Conservation (phyloP, 2,113 vertebrate genomes). For the Coregonus clupeaformis region DNA sequence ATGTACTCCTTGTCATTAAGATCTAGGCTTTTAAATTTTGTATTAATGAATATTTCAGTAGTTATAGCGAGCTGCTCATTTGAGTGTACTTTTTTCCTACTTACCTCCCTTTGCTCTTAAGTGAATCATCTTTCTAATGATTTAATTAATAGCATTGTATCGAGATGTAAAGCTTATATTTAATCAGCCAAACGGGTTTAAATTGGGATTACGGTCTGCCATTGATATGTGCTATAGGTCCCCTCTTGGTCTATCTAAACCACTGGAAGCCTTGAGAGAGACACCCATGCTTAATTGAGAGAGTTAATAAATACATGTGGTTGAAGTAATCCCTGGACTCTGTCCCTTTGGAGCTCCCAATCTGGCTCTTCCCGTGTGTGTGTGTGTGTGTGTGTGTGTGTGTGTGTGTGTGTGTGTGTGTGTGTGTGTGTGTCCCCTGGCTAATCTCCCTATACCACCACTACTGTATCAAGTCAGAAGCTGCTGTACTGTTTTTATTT, state of each 20-base stretch:
- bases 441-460: constrained; percentile 53
- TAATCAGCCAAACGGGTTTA: constrained; percentile 75
- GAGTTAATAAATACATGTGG: constrained; percentile 78
- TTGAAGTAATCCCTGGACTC: constrained; percentile 70
- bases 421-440: no score
- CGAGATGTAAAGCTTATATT: constrained; percentile 78
- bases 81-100: constrained; percentile 55
- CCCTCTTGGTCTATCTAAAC: constrained; percentile 64
- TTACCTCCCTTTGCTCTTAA: constrained; percentile 68
- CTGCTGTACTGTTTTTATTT: constrained; percentile 82
- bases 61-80: constrained; percentile 67
- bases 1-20: constrained; percentile 79
- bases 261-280: constrained; percentile 65
- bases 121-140: constrained; percentile 75
- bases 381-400: neutral
- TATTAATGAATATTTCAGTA: constrained; percentile 80
- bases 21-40: constrained; percentile 65
- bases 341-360: constrained; percentile 57
- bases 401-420: no score
- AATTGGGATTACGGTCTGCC: constrained; percentile 69
- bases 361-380: constrained; percentile 15
- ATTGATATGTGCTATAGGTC: constrained; percentile 67
- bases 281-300: constrained; percentile 75
- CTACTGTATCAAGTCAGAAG: constrained; percentile 62
- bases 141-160: constrained; percentile 84